A percentile compares a stretch with the other conserved stretches of the same genome.
Conservation (phyloP, 1,140 invertebrate species). For the Ceratina japonica region DNA sequence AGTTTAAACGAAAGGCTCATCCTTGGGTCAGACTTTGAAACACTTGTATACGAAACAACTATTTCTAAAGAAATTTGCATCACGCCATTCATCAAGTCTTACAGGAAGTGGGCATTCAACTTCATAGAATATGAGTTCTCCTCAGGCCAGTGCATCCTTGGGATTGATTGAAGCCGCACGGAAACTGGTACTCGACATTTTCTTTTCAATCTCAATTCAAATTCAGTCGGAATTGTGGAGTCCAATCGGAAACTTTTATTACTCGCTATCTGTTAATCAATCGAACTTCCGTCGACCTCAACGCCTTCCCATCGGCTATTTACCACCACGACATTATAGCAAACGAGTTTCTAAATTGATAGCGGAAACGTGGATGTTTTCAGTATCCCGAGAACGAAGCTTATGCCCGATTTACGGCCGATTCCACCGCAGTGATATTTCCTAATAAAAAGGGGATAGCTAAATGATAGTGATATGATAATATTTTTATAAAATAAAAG, state of each 20-base stretch:
- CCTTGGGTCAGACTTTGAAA: too few relatives aligned
- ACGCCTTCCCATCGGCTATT: not conserved
- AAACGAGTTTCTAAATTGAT: not conserved
- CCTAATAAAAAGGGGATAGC: not conserved
- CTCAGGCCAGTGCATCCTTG: not conserved
- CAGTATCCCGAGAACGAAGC: not conserved
- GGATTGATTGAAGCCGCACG: not conserved
- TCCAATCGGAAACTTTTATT: conserved; percentile 6
- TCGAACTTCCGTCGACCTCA: not conserved
- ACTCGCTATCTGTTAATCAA: not conserved
- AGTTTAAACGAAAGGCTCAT: too few relatives aligned
- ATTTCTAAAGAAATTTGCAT: too few relatives aligned
- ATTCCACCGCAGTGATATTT: not conserved
- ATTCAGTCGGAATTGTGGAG: not conserved
- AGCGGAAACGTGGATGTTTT: not conserved
- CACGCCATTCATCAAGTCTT: too few relatives aligned
- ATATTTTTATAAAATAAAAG: too few relatives aligned
- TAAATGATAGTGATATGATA: too few relatives aligned
- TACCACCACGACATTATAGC: not conserved
- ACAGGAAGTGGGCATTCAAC: too few relatives aligned
- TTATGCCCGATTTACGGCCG: not conserved
- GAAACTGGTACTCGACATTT: too few relatives aligned
- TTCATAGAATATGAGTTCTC: too few relatives aligned
- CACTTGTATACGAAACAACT: too few relatives aligned
- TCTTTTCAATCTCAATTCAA: not conserved